phyloP scores from a whole-genome alignment of 1,140 invertebrate species.

The Schlechtendalia chinensis region DNA sequence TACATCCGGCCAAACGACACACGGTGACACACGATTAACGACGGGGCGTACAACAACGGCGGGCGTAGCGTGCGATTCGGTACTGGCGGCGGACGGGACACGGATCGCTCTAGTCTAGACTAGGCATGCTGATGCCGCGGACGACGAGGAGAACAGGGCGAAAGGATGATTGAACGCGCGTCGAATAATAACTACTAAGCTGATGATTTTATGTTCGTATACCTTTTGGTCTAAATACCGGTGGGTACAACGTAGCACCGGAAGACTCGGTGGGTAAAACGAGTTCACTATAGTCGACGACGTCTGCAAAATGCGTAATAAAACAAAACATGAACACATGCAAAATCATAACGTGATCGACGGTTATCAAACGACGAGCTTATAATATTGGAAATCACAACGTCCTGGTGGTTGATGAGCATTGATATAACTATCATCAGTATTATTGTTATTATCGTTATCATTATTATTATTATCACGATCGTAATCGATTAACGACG shows the following conservation, averaged over 20 bases:
- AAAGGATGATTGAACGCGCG: too few relatives aligned
- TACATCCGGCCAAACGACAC: constrained; percentile 54
- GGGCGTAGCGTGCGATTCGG: too few relatives aligned
- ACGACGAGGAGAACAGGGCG: neutral
- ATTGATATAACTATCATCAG: too few relatives aligned
- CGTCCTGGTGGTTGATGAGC: too few relatives aligned
- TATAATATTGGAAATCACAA: too few relatives aligned
- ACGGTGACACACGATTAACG: neutral
- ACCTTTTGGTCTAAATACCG: constrained; percentile 73
- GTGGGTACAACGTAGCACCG: constrained; percentile 69
- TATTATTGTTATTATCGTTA: too few relatives aligned
- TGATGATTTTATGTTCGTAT: constrained; percentile 53
- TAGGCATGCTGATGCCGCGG: too few relatives aligned
- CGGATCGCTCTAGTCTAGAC: too few relatives aligned
- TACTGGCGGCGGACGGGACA: too few relatives aligned
- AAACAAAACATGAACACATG: constrained; percentile 52
- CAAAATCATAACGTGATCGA: constrained; percentile 51
- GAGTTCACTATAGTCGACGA: constrained; percentile 74
- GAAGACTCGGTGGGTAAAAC: constrained; percentile 76
- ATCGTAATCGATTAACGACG: too few relatives aligned
- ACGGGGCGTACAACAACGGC: neutral
- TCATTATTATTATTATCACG: too few relatives aligned
- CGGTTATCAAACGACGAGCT: too few relatives aligned
- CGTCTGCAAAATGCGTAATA: constrained; percentile 65
- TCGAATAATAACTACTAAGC: constrained; percentile 39